phyloP scores from a whole-genome alignment of 2,113 vertebrate genomes.

The Bufo bufo region DNA sequence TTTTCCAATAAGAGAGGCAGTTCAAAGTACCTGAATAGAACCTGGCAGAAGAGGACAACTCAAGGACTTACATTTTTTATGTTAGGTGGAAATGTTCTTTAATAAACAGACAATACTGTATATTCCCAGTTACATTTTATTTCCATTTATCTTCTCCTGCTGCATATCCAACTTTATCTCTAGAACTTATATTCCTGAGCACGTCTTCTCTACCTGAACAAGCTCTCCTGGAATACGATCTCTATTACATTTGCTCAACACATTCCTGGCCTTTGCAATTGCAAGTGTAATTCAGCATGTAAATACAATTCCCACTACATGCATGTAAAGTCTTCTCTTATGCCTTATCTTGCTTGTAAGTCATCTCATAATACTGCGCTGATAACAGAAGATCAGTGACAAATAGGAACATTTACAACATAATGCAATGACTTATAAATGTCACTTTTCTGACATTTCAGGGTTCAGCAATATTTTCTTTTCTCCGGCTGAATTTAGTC shows the following conservation, averaged over 20 bases:
- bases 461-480: constrained; percentile 34
- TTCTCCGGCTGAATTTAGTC: constrained; percentile 15
- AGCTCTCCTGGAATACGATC: background rate
- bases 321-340: background rate
- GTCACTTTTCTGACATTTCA: constrained; percentile 30
- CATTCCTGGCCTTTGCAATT: background rate
- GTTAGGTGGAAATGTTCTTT: background rate
- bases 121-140: background rate
- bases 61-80: background rate
- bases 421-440: constrained; percentile 26
- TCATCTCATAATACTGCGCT: background rate
- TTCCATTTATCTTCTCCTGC: background rate
- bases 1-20: background rate
- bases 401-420: constrained; percentile 35
- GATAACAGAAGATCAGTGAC: constrained; percentile 20
- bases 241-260: constrained; percentile 20
- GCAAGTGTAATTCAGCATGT: constrained; percentile 35
- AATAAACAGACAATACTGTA: background rate
- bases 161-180: background rate
- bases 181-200: background rate
- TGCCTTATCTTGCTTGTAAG: constrained; percentile 14
- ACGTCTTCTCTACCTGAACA: background rate
- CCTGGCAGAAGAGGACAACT: background rate
- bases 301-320: background rate
- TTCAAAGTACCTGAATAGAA: too few relatives aligned